Evolutionary conservation across 2,888 invertebrate species (phyloP), one percentile per base, ranked within the genome.

Genomic region (Phytoseiulus persimilis): DNA sequence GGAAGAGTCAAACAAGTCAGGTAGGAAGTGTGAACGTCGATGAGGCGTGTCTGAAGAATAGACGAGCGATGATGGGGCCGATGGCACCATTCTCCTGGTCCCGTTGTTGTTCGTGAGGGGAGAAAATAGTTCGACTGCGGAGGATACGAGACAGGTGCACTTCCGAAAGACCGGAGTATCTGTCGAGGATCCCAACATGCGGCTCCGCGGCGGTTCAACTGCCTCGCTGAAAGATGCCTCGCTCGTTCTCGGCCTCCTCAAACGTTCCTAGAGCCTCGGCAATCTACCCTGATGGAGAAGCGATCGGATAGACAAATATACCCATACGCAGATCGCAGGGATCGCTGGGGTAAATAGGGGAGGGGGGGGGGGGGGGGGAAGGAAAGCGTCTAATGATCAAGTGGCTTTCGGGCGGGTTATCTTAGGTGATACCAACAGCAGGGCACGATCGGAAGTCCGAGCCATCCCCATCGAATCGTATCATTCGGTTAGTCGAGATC

Each of bases 31-130:
- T 39, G 45, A 87, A 87, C 87, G 87, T 31, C 87, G 87, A 87
- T 87, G 87, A 87, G 87, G 87, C 87, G 87, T 87, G 31, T 39
- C 87, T 87, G 87, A 87, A 87, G 33, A 87, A 87, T 87, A 87
- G 87, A 45, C 87, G 28, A 87, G 33, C 87, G 87, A 87, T 87
- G 87, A 87, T 87, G 33, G 87, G 39, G 87, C 32, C 87, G 9
- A 87, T 31, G 33, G 87, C 83, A 11, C 18, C 31, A 11, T 83
- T 83, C 33, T 32, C 14, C 39, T 87, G 32, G 11, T 33, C 32
- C 32, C 32, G 31, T 31, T 14, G 32, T n/a, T n/a, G 87, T 65
- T 23, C 28, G 65, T 28, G 65, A 65, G 65, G 65, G 65, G 65
- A 65, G 18, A 65, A 65, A 28, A 2, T 18, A 14, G 28, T 46